Percentiles rank a stretch among this genome's conserved stretches.
Evolutionary conservation across 2,888 invertebrate genomes (phyloP).

Genomic region (Sericinus montela): DNA sequence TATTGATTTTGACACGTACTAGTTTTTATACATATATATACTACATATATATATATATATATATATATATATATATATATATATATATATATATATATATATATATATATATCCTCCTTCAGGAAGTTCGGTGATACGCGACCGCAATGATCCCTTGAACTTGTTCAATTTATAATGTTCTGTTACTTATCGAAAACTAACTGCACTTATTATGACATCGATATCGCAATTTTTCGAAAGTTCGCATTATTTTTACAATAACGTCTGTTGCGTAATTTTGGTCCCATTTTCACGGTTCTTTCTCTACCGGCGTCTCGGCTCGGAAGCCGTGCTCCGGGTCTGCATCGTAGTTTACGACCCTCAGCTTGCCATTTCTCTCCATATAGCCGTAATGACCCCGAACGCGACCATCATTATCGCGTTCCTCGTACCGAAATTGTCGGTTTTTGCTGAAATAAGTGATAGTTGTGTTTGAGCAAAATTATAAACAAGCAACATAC

Average conservation of each 20-base stretch:
- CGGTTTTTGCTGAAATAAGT: slow-evolving; percentile 83
- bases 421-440: slow-evolving; percentile 89
- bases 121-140: no score
- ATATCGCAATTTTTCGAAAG: neutral
- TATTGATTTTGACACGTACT: no score
- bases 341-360: slow-evolving; percentile 86
- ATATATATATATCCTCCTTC: no score
- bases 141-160: no score
- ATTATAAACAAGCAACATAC: no score
- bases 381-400: slow-evolving; percentile 90
- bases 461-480: neutral
- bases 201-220: no score
- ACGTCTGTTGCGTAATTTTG: neutral
- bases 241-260: neutral
- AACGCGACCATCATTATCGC: slow-evolving; percentile 86
- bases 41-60: no score
- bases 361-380: slow-evolving; percentile 86
- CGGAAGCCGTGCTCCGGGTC: slow-evolving; percentile 85
- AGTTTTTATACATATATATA: no score
- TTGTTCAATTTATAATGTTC: no score
- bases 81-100: no score
- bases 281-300: slow-evolving; percentile 25
- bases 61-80: no score
- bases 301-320: slow-evolving; percentile 62
- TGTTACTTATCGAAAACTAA: no score